Base-by-base conservation (phyloP, 2,797 vertebrate genomes). In the Hoplostethus atlanticus region DNA sequence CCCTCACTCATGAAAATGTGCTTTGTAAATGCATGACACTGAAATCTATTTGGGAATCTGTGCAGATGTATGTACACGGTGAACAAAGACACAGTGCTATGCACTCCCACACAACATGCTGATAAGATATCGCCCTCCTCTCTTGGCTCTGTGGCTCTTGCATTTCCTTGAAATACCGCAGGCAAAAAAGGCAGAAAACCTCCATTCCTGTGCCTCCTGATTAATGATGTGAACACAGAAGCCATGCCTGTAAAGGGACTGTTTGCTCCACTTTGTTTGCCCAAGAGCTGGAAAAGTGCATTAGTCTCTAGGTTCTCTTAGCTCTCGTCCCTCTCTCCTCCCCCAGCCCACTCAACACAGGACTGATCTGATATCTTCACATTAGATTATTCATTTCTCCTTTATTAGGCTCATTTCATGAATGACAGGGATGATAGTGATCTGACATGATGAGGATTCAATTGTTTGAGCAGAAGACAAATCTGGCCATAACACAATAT, bases 401-500 rank as follows among this genome's bases (percentile, higher is more conserved):
- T 82, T 86, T 82, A 89, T 83, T 74, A 69, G 40, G 69, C 74
- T 87, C 77, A 69, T 84, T 86, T 87, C 79, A 13, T 28, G 40
- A 81, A 65, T 46, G 65, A 80, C 61, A 36, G 60, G 73, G 54
- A 59, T 68, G 75, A 82, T 66, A 67, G 80, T 81, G 68, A 75
- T 72, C 79, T 76, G 77, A 86, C 71, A 79, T 69, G 66, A 81
- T 76, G 72, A 79, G 53, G 25, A 52, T 80, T 85, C 71, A 66
- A 60, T 72, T 77, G 84, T 87, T 85, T 71, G 85, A 92, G 83
- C 69, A 67, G 21, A 71, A 89, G 81, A 86, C 66, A 85, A 90
- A 91, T 92, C 87, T 85, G 78, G 73, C 79, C 60, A 70, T 83
- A 84, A 80, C 77, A 81, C 55, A 70, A 86, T 89, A 90, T 91